Evolutionary conservation across 2,797 vertebrate species (phyloP), one percentile per base, ranked within the genome.

Genomic region (Epinephelus coioides): DNA sequence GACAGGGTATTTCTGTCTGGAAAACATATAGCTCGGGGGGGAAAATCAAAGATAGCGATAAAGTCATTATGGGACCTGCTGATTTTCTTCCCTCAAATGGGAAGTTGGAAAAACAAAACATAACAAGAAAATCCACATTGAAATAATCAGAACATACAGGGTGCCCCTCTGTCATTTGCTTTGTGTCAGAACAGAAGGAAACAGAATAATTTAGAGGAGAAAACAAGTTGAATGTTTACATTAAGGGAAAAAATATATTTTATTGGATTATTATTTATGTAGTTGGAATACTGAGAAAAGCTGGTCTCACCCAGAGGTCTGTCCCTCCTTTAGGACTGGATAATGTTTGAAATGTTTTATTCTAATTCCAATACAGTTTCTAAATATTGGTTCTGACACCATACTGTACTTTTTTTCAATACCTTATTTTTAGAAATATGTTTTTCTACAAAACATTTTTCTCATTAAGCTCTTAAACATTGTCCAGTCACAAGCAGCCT

Each of bases 41-140:
- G 3, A 70, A 73, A 82, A 87, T 91, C 86, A 85, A 90, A 90
- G 82, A 83, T 84, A 73, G 78, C 3, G 53, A 81, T 82, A 19
- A 79, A 87, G 78, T 82, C 84, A 85, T 91, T 79, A 86, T 69
- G 78, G 71, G 79, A 78, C 76, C 57, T 21, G 72, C 63, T 76
- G 76, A 66, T 89, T 83, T 89, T 73, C 73, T 69, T 57, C 51
- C 69, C 2, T 23, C 77, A 76, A 76, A 83, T 77, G 69, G 69
- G 64, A 84, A 89, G 85, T 66, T 54, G 23, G 34, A 56, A 76
- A 75, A 83, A 62, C 51, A 83, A 81, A 87, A 74, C 57, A 73
- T 55, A 67, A 65, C 67, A 49, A 66, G 67, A 79, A 44, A 68
- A 83, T 81, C 54, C 50, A 69, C 66, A 71, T 72, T 68, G 69